phyloP scores from a whole-genome alignment of 1,140 invertebrate species.

The Idris sp. region DNA sequence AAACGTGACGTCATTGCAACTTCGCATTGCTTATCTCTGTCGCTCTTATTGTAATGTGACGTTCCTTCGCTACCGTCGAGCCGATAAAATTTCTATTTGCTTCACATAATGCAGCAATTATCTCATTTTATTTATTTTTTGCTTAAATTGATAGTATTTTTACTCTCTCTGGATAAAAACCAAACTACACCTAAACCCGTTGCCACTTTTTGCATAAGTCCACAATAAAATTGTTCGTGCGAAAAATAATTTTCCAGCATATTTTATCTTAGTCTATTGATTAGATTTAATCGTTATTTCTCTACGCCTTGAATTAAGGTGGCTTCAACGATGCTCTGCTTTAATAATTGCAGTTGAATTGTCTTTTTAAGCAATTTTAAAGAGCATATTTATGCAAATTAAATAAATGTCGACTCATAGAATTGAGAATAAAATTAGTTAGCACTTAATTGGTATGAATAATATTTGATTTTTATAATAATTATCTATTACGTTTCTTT shows the following conservation, averaged over 20 bases:
- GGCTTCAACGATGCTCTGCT: neutral
- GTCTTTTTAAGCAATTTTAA: no score
- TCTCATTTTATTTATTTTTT: slow-evolving; percentile 28
- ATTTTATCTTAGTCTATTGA: slow-evolving; percentile 15
- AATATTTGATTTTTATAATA: no score
- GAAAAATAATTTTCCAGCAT: slow-evolving; percentile 14
- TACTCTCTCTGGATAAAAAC: no score
- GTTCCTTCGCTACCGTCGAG: slow-evolving; percentile 34
- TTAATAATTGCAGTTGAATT: no score
- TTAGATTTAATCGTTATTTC: slow-evolving; percentile 18
- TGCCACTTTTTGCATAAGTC: neutral
- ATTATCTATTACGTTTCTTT: no score
- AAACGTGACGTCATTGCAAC: slow-evolving; percentile 49
- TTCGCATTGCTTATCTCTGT: slow-evolving; percentile 49
- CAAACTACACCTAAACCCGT: slow-evolving; percentile 3
- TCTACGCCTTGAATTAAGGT: neutral
- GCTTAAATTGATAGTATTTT: slow-evolving; percentile 39
- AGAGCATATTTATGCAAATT: no score
- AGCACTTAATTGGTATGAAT: no score
- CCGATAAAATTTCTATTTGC: slow-evolving; percentile 53
- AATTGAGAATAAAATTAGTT: no score
- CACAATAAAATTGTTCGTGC: neutral
- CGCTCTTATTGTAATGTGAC: slow-evolving; percentile 48
- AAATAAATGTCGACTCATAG: no score
- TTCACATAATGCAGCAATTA: slow-evolving; percentile 38